phyloP scores from a whole-genome alignment of 1,140 invertebrate species.

The Dryas iulia region DNA sequence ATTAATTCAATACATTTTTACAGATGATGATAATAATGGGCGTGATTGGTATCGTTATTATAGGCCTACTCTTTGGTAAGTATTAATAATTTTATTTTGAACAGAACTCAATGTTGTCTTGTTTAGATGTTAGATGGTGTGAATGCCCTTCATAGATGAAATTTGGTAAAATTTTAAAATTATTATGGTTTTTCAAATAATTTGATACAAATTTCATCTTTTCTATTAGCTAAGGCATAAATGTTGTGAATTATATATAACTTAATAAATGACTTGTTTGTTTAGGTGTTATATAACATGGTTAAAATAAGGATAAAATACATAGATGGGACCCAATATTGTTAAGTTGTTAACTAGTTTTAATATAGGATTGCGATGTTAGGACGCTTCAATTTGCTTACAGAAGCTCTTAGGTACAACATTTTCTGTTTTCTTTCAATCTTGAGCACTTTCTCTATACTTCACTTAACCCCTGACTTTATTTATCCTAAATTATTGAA shows the following conservation, averaged over 20 bases:
- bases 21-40: slow-evolving; percentile 97
- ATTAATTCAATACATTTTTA: slow-evolving; percentile 30
- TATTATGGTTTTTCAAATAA: no score
- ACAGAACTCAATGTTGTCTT: slow-evolving; percentile 43
- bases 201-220: slow-evolving; percentile 25
- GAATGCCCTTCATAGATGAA: slow-evolving; percentile 16
- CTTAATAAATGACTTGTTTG: background rate
- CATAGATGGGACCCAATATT: slow-evolving; percentile 4
- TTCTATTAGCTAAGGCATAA: background rate
- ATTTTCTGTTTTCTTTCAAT: background rate
- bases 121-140: slow-evolving; percentile 28
- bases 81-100: slow-evolving; percentile 46
- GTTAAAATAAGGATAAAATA: slow-evolving; percentile 5
- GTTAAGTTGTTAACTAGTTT: slow-evolving; percentile 16
- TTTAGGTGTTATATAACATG: slow-evolving; percentile 10
- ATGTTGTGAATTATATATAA: slow-evolving; percentile 14
- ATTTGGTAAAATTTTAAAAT: slow-evolving; percentile 14
- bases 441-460: slow-evolving; percentile 6
- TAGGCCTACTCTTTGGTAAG: slow-evolving; percentile 95
- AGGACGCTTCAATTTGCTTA: slow-evolving; percentile 25
- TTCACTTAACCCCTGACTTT: background rate
- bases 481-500: background rate
- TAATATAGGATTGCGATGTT: slow-evolving; percentile 16
- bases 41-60: slow-evolving; percentile 91
- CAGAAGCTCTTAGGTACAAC: slow-evolving; percentile 8